Evolutionary conservation across 2,888 invertebrate species (phyloP), one percentile per base, ranked within the genome.

Genomic region (Caenorhabditis imperialis): DNA sequence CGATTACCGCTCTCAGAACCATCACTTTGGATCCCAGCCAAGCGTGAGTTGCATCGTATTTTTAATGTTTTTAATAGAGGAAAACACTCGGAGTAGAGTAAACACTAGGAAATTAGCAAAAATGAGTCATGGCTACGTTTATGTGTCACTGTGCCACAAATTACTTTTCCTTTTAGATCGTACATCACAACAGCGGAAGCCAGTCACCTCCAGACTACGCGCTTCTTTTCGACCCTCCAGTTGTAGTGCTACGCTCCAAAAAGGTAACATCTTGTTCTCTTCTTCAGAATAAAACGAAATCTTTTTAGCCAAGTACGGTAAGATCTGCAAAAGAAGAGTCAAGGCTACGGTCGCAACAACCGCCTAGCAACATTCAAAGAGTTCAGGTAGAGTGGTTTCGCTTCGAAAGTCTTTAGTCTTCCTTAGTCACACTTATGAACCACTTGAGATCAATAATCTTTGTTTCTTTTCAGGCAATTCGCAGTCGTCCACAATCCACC

Each of bases 321-420:
- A 57, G 82, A 40, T 76, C 79, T 1, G 79, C 79, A 20, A 82
- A 82, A 60, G 82, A 82, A 62, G 82, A 82, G 54, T 78, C 79
- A 35, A 50, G 82, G 54, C 45, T 80, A 45, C 60, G 82, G 6
- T 75, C 79, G 23, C 79, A 77, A 30, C 71, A 77, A 54, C 79
- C 79, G 10, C 76, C 81, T 8, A 75, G 67, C 25, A 78, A 70
- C 25, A 67, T 73, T 22, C 75, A 78, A 22, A 58, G 81, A 70
- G 73, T 78, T 37, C 81, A 81, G 51, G 80, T 77, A n/a, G n/a
- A n/a, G n/a, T n/a, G n/a, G n/a, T n/a, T n/a, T n/a, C n/a, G n/a
- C n/a, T n/a, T n/a, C n/a, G n/a, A 50, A 20, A 18, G 2, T 18
- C 6, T 0, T 7, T 1, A 8, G 3, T 22, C 22, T 25, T 25